A percentile compares a stretch with the other conserved stretches of the same genome.
Evolutionary conservation across 2,888 invertebrate species (phyloP).

Genomic region (Polyploca ridens): DNA sequence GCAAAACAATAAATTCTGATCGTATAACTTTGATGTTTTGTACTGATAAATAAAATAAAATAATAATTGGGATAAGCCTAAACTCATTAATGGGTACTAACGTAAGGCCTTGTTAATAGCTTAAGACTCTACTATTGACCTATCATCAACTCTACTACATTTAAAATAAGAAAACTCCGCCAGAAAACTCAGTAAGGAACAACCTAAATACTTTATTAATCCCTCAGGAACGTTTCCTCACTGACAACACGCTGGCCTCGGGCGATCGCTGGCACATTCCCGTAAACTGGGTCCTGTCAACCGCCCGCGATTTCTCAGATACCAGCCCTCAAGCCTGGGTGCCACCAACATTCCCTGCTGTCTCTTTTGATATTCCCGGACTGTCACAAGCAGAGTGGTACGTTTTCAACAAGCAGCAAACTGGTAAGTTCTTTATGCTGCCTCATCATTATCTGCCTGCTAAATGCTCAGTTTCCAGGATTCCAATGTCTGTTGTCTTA

Average conservation of each 20-base stretch:
- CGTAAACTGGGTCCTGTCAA: conserved; percentile 78
- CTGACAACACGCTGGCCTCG: conserved; percentile 55
- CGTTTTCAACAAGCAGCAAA: conserved; percentile 86
- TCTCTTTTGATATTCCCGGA: conserved; percentile 55
- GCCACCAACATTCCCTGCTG: conserved; percentile 42
- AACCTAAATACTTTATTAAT: background rate
- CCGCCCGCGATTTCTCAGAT: conserved; percentile 67
- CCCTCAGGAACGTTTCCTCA: conserved; percentile 65
- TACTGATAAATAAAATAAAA: too few relatives aligned
- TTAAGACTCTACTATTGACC: too few relatives aligned
- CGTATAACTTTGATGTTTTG: too few relatives aligned
- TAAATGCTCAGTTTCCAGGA: too few relatives aligned
- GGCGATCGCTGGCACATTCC: conserved; percentile 81
- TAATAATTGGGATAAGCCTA: too few relatives aligned
- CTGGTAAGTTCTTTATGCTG: conserved; percentile 63
- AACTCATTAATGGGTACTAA: too few relatives aligned
- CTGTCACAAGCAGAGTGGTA: conserved; percentile 78
- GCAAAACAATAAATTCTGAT: too few relatives aligned
- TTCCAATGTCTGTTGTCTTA: too few relatives aligned
- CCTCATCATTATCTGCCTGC: too few relatives aligned
- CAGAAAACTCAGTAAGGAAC: background rate
- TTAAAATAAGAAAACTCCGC: background rate
- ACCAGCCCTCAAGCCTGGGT: conserved; percentile 83
- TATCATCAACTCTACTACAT: too few relatives aligned
- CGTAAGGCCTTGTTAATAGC: too few relatives aligned